These are phyloP conservation scores for Apostichopus parvimensis DNA, from an alignment of 35 echinoderm and acorn worm genomes.

Conservation along the genomic window DNA sequence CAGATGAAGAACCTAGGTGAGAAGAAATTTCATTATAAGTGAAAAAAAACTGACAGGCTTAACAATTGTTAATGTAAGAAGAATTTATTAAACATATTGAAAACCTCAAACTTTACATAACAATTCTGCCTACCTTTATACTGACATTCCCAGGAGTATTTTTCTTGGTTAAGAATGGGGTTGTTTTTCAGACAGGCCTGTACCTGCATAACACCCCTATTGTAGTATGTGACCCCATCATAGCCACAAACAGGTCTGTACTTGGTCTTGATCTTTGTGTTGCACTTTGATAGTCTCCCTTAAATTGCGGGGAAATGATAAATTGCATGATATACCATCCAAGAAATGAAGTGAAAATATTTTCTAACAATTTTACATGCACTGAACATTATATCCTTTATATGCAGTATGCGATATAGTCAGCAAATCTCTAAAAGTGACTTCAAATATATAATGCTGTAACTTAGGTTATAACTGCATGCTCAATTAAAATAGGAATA, in stretches of 20 bases:
- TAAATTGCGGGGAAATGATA: neutral
- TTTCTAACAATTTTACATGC: neutral
- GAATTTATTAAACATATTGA: too few relatives aligned
- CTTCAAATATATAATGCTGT: too few relatives aligned
- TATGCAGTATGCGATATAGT: neutral
- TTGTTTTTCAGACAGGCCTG: constrained; percentile 72
- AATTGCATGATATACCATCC: neutral
- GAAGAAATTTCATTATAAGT: too few relatives aligned
- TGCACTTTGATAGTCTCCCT: constrained; percentile 53
- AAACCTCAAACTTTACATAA: too few relatives aligned
- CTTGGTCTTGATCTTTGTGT: constrained; percentile 40
- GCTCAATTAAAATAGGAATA: too few relatives aligned
- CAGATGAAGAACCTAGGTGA: too few relatives aligned
- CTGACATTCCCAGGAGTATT: constrained; percentile 74
- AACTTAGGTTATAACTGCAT: too few relatives aligned
- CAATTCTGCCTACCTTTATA: constrained; percentile 59
- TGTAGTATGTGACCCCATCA: constrained; percentile 81
- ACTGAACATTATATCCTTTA: neutral
- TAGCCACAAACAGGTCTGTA: constrained; percentile 82
- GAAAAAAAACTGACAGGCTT: too few relatives aligned
- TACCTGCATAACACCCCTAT: constrained; percentile 68
- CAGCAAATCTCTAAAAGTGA: too few relatives aligned
- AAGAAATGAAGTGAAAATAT: neutral
- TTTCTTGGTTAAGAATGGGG: constrained; percentile 55
- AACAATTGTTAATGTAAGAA: too few relatives aligned